Evolutionary conservation across 2,113 vertebrate species (phyloP).

Genomic region (Rhea pennata): DNA sequence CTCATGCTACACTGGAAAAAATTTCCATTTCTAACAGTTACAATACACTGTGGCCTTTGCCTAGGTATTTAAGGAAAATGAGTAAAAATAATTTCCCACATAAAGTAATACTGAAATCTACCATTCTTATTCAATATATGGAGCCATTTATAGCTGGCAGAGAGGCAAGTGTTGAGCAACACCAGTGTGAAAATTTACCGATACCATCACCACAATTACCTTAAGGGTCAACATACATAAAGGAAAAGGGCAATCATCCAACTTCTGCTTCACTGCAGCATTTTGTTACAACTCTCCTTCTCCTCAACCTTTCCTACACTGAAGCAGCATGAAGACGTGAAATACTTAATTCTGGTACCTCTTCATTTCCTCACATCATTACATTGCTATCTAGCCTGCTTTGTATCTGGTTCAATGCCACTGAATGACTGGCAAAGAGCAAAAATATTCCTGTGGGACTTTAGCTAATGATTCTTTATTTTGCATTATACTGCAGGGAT

Average conservation of each 20-base stretch:
- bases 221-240: background rate
- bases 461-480: slow-evolving; percentile 19
- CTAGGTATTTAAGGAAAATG: background rate
- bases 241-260: background rate
- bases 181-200: background rate
- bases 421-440: slow-evolving; percentile 1
- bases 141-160: background rate
- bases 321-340: background rate
- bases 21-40: background rate
- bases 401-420: background rate
- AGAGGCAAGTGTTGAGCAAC: background rate
- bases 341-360: background rate
- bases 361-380: slow-evolving; percentile 29
- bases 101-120: background rate
- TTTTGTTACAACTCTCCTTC: background rate
- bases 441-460: slow-evolving; percentile 16
- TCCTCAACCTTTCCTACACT: background rate
- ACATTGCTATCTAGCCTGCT: background rate
- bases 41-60: background rate
- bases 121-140: background rate
- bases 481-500: background rate
- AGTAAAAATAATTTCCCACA: background rate
- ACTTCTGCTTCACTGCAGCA: background rate
- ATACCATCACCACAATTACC: background rate
- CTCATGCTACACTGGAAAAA: background rate